Percentiles rank a stretch among this genome's conserved stretches.
These are phyloP conservation scores for Proctacanthus coquilletti DNA, from an alignment of 1,140 invertebrate species.

Conservation along the genomic window DNA sequence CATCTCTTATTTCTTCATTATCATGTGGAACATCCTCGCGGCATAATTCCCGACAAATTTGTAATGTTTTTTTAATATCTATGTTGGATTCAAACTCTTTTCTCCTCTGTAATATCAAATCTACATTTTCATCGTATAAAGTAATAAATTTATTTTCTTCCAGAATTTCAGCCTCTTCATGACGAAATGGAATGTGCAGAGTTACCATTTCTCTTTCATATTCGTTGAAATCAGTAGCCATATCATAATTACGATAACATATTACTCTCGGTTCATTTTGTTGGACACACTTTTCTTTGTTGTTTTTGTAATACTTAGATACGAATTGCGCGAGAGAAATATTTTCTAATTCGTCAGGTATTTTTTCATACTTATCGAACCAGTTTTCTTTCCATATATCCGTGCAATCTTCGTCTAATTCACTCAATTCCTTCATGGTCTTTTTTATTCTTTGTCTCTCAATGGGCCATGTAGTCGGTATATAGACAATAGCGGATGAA, in stretches of 20 bases:
- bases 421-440: conserved; percentile 17
- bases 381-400: conserved; percentile 20
- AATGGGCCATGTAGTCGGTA: conserved; percentile 24
- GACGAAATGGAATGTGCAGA: conserved; percentile 18
- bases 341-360: conserved; percentile 17
- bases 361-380: conserved; percentile 20
- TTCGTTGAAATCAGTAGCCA: conserved; percentile 19
- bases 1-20: conserved; percentile 9
- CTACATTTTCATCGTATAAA: conserved; percentile 21
- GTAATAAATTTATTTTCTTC: conserved; percentile 22
- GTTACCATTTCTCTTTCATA: conserved; percentile 26
- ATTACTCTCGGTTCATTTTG: too few relatives aligned
- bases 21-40: conserved; percentile 9
- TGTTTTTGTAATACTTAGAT: too few relatives aligned
- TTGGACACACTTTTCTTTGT: too few relatives aligned
- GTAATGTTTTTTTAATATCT: conserved; percentile 15
- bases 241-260: conserved; percentile 9
- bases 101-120: conserved; percentile 16
- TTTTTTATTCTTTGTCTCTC: conserved; percentile 21
- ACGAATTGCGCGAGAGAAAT: conserved; percentile 25
- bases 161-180: conserved; percentile 21
- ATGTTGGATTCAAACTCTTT: conserved; percentile 18
- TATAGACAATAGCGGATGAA: conserved; percentile 19
- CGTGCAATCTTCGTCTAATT: conserved; percentile 11
- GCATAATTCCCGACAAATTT: conserved; percentile 11